Evolutionary conservation across 1,140 invertebrate species (phyloP), one percentile per base, ranked within the genome.

Genomic region (Zaprionus ghesquierei): DNA sequence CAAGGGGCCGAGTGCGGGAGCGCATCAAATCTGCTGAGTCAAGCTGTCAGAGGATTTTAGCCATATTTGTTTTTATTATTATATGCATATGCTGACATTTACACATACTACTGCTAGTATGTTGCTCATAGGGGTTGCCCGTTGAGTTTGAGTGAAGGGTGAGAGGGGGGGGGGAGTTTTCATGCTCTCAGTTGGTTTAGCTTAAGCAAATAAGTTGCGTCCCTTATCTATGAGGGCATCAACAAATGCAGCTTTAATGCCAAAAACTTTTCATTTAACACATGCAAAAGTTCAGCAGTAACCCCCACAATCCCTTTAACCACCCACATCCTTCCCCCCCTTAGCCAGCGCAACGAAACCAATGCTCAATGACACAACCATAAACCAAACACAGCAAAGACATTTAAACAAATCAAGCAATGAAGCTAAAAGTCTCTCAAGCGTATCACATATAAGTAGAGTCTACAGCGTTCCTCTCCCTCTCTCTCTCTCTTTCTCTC

Each of bases 301-400:
- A 71, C 38, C 27, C 27, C 46, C 51, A 44, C 44, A 58, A 59
- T 41, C 69, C 65, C 38, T 69, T 69, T 54, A 65, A 62, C 74
- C 63, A 13, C 8, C n/a, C 5, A 5, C 5, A n/a, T n/a, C 33
- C 5, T 13, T n/a, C 53, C 65, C 22, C 41, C 56, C 27, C 27
- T 31, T 38, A 20, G 6, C 2, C 41, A 12, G 41, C 31, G 5
- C 29, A 41, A 23, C 33, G 49, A 61, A 69, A 62, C 51, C 51
- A 75, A 70, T 66, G 68, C 53, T 62, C 65, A 75, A 71, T 70
- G 68, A 70, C 77, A 76, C 74, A 87, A 84, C 82, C 82, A 89
- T 87, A 89, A 89, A 89, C 84, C 84, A 87, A 87, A 87, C 84
- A 87, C 84, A 87, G 84, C 78, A 87, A 87, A 82, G 82, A 81